Evolutionary conservation across 1,140 invertebrate species (phyloP).

Genomic region (Ceratoteleas bidentatus): DNA sequence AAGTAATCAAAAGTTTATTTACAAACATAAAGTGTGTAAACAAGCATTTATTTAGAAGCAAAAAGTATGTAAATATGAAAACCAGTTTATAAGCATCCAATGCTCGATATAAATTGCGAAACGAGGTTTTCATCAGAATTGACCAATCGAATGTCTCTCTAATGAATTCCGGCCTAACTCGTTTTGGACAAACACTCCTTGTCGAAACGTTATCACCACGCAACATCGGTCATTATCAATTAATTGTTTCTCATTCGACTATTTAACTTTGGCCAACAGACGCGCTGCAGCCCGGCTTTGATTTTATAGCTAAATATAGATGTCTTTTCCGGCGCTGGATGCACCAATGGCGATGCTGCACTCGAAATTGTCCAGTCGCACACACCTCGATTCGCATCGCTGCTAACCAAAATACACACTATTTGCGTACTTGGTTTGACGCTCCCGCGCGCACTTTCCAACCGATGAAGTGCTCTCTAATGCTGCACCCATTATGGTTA

Average conservation of each 20-base stretch:
- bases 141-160: too few species aligned
- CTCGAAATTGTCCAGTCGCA: constrained; percentile 47
- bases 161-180: too few species aligned
- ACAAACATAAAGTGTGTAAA: too few species aligned
- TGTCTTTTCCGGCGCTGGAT: constrained; percentile 24
- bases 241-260: not conserved
- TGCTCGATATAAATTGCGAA: too few species aligned
- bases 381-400: constrained; percentile 46
- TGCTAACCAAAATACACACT: constrained; percentile 35
- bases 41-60: too few species aligned
- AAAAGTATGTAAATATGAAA: too few species aligned
- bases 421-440: constrained; percentile 15
- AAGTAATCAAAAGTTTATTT: too few species aligned
- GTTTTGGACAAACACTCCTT: too few species aligned
- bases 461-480: constrained; percentile 24
- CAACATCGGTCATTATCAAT: not conserved
- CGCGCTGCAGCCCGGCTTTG: not conserved
- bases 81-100: too few species aligned
- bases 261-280: not conserved
- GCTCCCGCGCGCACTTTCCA: constrained; percentile 34
- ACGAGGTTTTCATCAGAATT: too few species aligned
- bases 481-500: constrained; percentile 37
- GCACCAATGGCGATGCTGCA: constrained; percentile 34
- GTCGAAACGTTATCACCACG: too few species aligned
- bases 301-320: constrained; percentile 10